A percentile compares a stretch with the other conserved stretches of the same genome.
Evolutionary conservation across 2,113 vertebrate species (phyloP).

Genomic region (Rhinichthys klamathensis): DNA sequence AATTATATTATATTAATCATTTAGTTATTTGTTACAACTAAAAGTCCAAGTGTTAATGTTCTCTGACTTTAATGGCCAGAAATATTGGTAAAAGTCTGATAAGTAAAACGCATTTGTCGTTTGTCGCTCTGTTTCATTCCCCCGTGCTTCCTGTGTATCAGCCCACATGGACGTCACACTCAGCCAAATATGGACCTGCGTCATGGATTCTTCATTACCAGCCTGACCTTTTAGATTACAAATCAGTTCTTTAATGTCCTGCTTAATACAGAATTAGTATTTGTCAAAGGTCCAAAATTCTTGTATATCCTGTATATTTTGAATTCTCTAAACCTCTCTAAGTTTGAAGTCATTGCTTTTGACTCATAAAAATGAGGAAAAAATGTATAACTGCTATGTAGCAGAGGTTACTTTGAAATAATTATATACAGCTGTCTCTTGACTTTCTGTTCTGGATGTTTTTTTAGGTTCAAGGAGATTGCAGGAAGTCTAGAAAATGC

Average conservation of each 20-base stretch:
- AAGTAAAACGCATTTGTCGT: neutral
- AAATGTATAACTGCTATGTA: neutral
- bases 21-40: neutral
- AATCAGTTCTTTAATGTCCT: neutral
- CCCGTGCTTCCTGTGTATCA: neutral
- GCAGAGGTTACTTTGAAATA: neutral
- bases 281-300: neutral
- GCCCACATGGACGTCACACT: neutral
- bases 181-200: neutral
- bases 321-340: neutral
- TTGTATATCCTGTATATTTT: neutral
- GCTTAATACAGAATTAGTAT: neutral
- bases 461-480: slow-evolving; percentile 89
- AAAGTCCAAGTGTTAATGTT: too few relatives aligned
- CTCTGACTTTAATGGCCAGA: neutral
- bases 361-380: neutral
- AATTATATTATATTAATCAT: neutral
- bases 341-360: neutral
- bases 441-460: slow-evolving; percentile 37
- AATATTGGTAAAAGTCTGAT: neutral
- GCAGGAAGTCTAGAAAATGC: slow-evolving; percentile 88
- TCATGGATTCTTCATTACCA: neutral
- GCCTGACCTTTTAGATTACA: neutral
- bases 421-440: neutral
- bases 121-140: neutral